These are phyloP conservation scores for Nomada fabriciana DNA, from an alignment of 2,888 invertebrate species.

Conservation along the genomic window DNA sequence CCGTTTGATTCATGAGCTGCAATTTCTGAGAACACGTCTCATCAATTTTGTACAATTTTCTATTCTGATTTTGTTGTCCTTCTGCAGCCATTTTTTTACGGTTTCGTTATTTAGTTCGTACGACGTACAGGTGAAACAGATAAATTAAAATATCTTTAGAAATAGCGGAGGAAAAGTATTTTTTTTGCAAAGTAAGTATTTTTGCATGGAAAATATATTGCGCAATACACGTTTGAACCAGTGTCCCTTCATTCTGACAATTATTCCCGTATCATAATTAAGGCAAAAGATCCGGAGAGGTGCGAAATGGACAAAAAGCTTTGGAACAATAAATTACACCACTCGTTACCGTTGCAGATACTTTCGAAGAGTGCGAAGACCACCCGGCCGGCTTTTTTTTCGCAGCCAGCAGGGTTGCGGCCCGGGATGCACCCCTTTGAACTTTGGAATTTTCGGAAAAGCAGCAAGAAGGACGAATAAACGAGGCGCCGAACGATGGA, in stretches of 20 bases:
- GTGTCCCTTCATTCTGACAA: no score
- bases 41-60: not conserved
- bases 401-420: slow-evolving; percentile 37
- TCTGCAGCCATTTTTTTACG: no score
- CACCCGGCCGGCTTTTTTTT: slow-evolving; percentile 28
- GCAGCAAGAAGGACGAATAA: slow-evolving; percentile 8
- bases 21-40: no score
- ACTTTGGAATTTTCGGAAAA: slow-evolving; percentile 32
- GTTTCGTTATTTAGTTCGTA: no score
- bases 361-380: slow-evolving; percentile 25
- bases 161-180: no score
- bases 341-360: slow-evolving; percentile 2
- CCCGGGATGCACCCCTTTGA: slow-evolving; percentile 43
- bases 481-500: not conserved
- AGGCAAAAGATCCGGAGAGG: not conserved
- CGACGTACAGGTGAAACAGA: no score
- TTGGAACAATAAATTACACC: slow-evolving; percentile 13
- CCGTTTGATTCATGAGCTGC: no score
- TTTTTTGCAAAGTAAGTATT: no score
- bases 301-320: slow-evolving; percentile 4
- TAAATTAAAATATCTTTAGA: no score
- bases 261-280: not conserved
- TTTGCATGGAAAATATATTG: no score
- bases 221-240: no score
- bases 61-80: no score